Evolutionary conservation across 2,888 invertebrate species (phyloP).

Genomic region (Patella pellucida): DNA sequence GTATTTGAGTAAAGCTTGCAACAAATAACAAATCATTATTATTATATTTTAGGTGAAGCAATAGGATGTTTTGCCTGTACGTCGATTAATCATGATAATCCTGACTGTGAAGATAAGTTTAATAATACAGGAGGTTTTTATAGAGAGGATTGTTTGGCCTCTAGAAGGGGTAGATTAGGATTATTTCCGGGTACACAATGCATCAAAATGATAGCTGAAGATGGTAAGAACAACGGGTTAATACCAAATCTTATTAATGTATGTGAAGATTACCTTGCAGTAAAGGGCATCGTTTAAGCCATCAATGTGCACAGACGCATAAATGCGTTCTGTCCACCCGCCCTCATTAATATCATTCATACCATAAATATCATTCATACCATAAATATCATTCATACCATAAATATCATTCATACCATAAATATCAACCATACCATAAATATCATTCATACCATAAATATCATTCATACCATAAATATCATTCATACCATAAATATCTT

Average conservation of each 20-base stretch:
- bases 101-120: slow-evolving; percentile 90
- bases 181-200: slow-evolving; percentile 97
- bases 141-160: slow-evolving; percentile 86
- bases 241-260: neutral
- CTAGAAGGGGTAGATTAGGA: slow-evolving; percentile 91
- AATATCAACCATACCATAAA: too few relatives aligned
- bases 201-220: slow-evolving; percentile 92
- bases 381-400: too few relatives aligned
- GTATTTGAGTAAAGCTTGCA: too few relatives aligned
- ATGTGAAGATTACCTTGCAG: slow-evolving; percentile 82
- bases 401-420: too few relatives aligned
- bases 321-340: slow-evolving; percentile 85
- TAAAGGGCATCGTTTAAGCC: slow-evolving; percentile 71
- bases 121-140: slow-evolving; percentile 64
- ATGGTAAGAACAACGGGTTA: slow-evolving; percentile 77
- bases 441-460: too few relatives aligned
- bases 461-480: too few relatives aligned
- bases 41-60: slow-evolving; percentile 43
- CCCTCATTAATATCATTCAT: neutral
- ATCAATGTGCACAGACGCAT: neutral
- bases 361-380: too few relatives aligned
- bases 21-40: too few relatives aligned
- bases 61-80: slow-evolving; percentile 98
- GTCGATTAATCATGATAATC: slow-evolving; percentile 88
- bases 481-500: too few relatives aligned